Conservation (phyloP, 1,140 invertebrate genomes). For the Panagrolaimus sp. region DNA sequence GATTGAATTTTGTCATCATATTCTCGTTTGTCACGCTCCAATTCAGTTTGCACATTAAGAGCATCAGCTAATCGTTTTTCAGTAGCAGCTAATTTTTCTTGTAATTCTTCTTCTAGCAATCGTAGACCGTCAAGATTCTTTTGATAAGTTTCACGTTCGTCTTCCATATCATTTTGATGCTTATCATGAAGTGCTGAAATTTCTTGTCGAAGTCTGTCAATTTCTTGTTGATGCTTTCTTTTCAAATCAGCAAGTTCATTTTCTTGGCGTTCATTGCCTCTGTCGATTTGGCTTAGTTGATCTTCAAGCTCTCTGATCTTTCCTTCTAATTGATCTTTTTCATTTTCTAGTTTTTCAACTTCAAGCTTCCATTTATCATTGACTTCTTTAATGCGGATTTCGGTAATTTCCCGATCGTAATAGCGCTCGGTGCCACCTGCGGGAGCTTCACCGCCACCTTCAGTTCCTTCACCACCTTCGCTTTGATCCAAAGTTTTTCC, state of each 20-base stretch:
- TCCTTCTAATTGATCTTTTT: constrained; percentile 53
- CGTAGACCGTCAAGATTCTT: constrained; percentile 49
- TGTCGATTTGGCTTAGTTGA: constrained; percentile 41
- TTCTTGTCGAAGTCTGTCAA: constrained; percentile 52
- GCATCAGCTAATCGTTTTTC: constrained; percentile 53
- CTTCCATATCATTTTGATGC: constrained; percentile 53
- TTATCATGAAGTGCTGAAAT: constrained; percentile 49
- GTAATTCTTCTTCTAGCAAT: constrained; percentile 49
- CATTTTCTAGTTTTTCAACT: constrained; percentile 55
- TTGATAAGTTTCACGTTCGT: constrained; percentile 50
- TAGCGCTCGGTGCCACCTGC: constrained; percentile 26
- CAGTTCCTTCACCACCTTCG: not conserved
- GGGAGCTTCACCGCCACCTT: constrained; percentile 1
- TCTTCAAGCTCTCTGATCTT: constrained; percentile 53
- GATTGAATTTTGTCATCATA: constrained; percentile 50
- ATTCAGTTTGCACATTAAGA: constrained; percentile 51
- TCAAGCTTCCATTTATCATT: constrained; percentile 56
- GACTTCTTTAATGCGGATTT: constrained; percentile 53
- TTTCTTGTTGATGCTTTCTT: constrained; percentile 50
- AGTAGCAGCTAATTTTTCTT: constrained; percentile 39
- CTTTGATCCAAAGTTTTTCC: not conserved
- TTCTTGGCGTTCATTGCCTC: constrained; percentile 40
- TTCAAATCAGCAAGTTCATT: constrained; percentile 48
- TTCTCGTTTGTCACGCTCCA: constrained; percentile 46
- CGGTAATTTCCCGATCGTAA: constrained; percentile 52